These are phyloP conservation scores for Muschampia plurimacula DNA, from an alignment of 2,888 invertebrate species.

Conservation along the genomic window DNA sequence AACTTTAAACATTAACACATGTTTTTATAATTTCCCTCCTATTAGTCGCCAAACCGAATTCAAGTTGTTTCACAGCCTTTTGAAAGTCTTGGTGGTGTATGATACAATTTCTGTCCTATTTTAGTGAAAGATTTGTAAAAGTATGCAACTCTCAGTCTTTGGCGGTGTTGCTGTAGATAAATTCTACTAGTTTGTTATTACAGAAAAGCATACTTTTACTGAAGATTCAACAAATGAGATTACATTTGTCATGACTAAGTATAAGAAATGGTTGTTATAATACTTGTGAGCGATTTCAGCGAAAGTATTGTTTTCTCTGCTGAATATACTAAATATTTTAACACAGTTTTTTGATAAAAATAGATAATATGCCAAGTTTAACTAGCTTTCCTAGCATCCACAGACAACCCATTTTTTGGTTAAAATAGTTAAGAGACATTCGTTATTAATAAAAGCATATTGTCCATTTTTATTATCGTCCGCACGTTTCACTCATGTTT, in stretches of 20 bases:
- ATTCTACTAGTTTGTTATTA: neutral
- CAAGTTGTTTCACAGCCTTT: constrained; percentile 81
- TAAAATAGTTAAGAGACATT: constrained; percentile 2
- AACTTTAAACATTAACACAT: constrained; percentile 33
- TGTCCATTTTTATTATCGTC: constrained; percentile 7
- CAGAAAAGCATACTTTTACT: constrained; percentile 27
- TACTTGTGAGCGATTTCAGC: constrained; percentile 5
- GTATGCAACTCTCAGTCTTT: constrained; percentile 42
- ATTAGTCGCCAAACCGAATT: constrained; percentile 67
- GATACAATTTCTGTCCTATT: constrained; percentile 62
- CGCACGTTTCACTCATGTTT: neutral
- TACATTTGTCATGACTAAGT: constrained; percentile 17
- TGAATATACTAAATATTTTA: neutral
- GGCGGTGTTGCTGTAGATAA: constrained; percentile 32
- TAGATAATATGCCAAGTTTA: constrained; percentile 5
- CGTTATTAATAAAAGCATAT: neutral
- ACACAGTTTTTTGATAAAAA: neutral
- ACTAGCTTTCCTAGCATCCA: neutral
- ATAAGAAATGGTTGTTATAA: constrained; percentile 8
- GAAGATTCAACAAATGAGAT: constrained; percentile 25
- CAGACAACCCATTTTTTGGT: neutral
- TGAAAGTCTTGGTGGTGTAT: constrained; percentile 74
- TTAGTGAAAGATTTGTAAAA: constrained; percentile 37
- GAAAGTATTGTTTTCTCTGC: neutral
- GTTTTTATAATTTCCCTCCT: constrained; percentile 46